A percentile compares a stretch with the other conserved stretches of the same genome.
Evolutionary conservation across 53 echinoderm and acorn worm genomes (phyloP).

Genomic region (Arbacia lixula): DNA sequence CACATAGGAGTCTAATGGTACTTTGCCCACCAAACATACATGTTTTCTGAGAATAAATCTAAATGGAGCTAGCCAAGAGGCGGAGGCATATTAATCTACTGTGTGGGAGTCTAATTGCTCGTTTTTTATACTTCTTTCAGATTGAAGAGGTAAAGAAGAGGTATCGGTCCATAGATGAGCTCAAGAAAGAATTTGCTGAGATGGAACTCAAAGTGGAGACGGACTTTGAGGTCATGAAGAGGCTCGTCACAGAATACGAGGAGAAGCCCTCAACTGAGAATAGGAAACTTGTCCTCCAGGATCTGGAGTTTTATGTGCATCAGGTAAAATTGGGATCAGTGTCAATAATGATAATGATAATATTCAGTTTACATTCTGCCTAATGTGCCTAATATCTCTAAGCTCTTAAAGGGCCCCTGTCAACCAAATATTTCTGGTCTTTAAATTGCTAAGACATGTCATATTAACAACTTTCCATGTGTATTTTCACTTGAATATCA

Average conservation of each 20-base stretch:
- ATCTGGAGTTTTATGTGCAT: slow-evolving; percentile 93
- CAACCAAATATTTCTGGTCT: no score
- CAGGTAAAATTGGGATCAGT: slow-evolving; percentile 62
- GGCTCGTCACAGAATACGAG: slow-evolving; percentile 67
- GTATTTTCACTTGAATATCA: no score
- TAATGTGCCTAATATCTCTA: no score
- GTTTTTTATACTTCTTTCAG: slow-evolving; percentile 21
- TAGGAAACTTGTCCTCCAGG: slow-evolving; percentile 59
- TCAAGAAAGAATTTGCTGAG: slow-evolving; percentile 83
- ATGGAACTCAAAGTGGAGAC: slow-evolving; percentile 85
- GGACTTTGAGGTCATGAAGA: slow-evolving; percentile 86
- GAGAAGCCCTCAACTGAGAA: slow-evolving; percentile 62
- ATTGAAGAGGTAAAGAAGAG: slow-evolving; percentile 63
- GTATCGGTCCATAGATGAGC: slow-evolving; percentile 84
- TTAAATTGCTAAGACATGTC: no score
- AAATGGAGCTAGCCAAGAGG: no score
- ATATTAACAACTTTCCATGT: no score
- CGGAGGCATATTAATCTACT: no score
- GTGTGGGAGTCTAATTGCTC: neutral
- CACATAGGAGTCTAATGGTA: no score
- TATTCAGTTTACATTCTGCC: no score
- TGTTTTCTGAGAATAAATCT: no score
- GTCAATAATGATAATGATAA: slow-evolving; percentile 1
- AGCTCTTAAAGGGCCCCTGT: no score
- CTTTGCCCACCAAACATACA: no score